phyloP scores from a whole-genome alignment of 37 sponge, comb jelly and placozoan species.

The Beroe ovata region DNA sequence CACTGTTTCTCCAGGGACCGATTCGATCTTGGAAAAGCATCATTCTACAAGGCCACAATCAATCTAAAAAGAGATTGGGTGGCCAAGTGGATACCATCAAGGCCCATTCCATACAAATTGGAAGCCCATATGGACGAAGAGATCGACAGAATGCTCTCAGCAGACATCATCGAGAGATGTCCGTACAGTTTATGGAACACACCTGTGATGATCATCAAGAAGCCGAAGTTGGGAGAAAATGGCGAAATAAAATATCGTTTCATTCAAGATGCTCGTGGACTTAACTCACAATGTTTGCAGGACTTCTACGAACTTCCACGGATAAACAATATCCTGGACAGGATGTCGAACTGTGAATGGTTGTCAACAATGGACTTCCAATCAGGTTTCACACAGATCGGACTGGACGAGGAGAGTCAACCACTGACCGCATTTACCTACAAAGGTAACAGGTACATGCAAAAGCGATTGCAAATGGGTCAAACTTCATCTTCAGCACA shows the following conservation, averaged over 20 bases:
- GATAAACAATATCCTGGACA: conserved; percentile 48
- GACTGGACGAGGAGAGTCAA: neutral
- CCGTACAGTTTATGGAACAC: conserved; percentile 27
- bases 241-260: neutral
- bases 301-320: conserved; percentile 28
- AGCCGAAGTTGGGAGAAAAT: neutral
- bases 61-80: conserved; percentile 5
- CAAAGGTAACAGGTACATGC: conserved; percentile 10
- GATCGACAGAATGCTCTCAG: conserved; percentile 10
- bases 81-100: conserved; percentile 38
- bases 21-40: conserved; percentile 38
- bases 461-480: conserved; percentile 4
- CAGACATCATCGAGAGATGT: conserved; percentile 14
- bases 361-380: conserved; percentile 24
- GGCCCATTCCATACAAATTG: conserved; percentile 29
- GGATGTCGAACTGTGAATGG: conserved; percentile 63
- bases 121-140: conserved; percentile 21
- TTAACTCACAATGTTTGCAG: neutral
- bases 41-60: conserved; percentile 51
- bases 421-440: neutral
- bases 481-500: conserved; percentile 8
- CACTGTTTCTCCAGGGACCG: conserved; percentile 40
- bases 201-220: neutral
- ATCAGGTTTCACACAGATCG: neutral
- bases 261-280: conserved; percentile 12